Conservation (phyloP, 1,140 invertebrate species). For the Steinernema feltiae region DNA sequence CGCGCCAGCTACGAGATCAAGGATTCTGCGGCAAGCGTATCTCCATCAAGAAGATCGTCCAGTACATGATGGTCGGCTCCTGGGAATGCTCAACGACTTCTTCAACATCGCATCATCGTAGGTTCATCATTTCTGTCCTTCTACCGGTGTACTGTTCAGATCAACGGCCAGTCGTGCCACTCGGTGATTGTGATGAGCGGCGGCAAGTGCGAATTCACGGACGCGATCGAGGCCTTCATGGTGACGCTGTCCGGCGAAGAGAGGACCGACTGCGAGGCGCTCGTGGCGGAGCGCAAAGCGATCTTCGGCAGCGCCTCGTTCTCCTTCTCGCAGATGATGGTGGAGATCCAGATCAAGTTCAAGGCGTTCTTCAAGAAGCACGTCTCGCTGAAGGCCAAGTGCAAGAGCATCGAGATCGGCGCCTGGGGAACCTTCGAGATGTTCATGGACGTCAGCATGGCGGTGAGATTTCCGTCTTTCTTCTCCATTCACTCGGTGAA, state of each 20-base stretch:
- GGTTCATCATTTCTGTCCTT: too few species aligned
- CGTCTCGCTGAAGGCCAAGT: not conserved
- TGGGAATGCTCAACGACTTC: too few species aligned
- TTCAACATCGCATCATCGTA: too few species aligned
- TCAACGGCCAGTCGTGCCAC: not conserved
- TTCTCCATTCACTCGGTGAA: too few species aligned
- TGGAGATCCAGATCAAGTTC: not conserved
- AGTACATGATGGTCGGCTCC: too few species aligned
- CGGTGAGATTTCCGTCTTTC: not conserved
- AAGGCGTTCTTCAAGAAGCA: not conserved
- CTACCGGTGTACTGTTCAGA: too few species aligned
- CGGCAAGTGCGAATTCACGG: not conserved
- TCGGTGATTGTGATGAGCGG: not conserved
- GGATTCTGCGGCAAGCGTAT: too few species aligned
- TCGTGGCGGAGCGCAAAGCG: not conserved
- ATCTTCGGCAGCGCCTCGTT: not conserved
- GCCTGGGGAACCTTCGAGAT: not conserved
- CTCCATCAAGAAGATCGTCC: too few species aligned
- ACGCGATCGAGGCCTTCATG: not conserved
- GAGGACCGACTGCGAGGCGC: not conserved
- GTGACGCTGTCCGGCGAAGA: not conserved
- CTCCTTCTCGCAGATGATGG: slow-evolving; percentile 7
- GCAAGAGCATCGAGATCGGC: not conserved
- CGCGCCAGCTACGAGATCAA: too few species aligned
- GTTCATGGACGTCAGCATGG: slow-evolving; percentile 1